Percentiles rank a stretch among this genome's conserved stretches.
Conservation (phyloP, 2,797 vertebrate species). For the Cossypha niveicapilla region DNA sequence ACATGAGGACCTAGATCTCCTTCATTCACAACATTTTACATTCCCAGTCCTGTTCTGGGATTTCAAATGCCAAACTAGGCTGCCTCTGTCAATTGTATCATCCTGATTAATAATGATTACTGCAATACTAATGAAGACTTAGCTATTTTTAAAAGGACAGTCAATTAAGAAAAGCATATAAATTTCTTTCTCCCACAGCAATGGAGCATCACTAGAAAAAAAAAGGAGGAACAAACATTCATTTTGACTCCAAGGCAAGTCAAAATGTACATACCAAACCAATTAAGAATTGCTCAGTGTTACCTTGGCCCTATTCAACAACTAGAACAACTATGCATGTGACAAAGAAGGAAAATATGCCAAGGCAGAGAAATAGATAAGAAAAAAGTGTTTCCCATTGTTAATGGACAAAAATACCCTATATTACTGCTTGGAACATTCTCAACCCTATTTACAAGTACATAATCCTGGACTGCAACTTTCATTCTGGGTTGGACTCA, state of each 20-base stretch:
- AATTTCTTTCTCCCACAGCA: neutral
- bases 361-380: neutral
- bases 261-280: neutral
- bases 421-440: neutral
- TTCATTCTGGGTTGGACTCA: fast-evolving
- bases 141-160: neutral
- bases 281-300: neutral
- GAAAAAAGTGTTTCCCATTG: neutral
- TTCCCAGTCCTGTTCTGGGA: neutral
- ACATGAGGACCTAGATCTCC: neutral
- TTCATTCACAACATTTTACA: neutral
- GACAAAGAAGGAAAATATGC: neutral
- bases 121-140: neutral
- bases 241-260: neutral
- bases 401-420: neutral
- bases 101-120: neutral
- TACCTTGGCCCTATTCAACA: neutral
- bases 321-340: neutral
- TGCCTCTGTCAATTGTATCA: neutral
- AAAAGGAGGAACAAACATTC: neutral
- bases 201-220: neutral
- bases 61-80: neutral
- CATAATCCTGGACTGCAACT: neutral
- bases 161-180: neutral
- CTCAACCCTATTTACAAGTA: neutral